phyloP scores from a whole-genome alignment of 2,113 vertebrate genomes.

The Thymallus thymallus region DNA sequence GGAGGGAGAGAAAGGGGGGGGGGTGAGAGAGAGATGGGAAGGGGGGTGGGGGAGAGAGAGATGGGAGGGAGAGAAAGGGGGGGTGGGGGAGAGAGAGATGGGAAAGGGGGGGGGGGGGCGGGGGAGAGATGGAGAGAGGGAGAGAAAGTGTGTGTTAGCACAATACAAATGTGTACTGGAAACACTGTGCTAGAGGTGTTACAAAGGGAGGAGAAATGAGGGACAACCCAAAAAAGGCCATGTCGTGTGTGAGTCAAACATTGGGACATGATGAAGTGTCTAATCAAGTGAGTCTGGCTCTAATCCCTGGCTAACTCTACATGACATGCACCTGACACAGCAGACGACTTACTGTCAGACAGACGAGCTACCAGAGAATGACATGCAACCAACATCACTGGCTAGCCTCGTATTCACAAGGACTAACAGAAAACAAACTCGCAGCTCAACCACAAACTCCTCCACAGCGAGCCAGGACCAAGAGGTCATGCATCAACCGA shows the following conservation, averaged over 20 bases:
- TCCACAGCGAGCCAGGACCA: neutral
- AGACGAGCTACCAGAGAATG: neutral
- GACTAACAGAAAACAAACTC: slow-evolving; percentile 2
- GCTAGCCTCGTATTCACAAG: neutral
- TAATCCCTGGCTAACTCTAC: slow-evolving; percentile 11
- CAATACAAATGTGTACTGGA: neutral
- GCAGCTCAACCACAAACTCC: neutral
- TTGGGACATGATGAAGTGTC: neutral
- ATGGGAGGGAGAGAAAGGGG: no score
- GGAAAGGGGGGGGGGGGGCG: no score
- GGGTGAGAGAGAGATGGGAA: no score
- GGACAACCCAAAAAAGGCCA: no score
- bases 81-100: no score
- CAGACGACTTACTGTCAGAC: neutral
- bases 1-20: no score
- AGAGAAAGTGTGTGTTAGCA: no score
- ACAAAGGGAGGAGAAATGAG: no score
- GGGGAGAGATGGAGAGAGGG: no score
- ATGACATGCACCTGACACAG: slow-evolving; percentile 8
- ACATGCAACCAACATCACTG: neutral
- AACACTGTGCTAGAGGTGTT: neutral
- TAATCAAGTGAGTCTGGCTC: slow-evolving; percentile 17
- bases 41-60: no score
- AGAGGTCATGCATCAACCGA: slow-evolving; percentile 2
- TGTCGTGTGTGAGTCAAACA: neutral